Conservation (phyloP, 2,113 vertebrate genomes). For the Drymodes brunneopygia region DNA sequence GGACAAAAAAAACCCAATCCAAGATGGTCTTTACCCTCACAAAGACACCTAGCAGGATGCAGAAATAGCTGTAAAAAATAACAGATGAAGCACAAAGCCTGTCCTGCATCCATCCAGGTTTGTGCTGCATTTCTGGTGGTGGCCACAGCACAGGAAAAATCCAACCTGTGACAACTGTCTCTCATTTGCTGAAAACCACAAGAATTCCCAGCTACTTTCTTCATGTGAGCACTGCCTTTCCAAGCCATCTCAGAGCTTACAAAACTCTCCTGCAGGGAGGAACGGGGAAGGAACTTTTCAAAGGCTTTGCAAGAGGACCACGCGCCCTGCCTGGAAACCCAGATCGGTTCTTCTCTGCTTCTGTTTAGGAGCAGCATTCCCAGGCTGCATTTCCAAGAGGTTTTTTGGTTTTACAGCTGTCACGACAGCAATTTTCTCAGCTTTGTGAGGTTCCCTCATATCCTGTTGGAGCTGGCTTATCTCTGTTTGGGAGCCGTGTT, state of each 20-base stretch:
- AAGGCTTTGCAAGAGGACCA: not conserved
- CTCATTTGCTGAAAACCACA: not conserved
- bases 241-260: not conserved
- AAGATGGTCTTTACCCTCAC: not conserved
- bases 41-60: not conserved
- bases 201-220: not conserved
- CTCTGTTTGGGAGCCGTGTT: constrained; percentile 32
- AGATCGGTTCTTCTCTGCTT: not conserved
- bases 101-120: not conserved
- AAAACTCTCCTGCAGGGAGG: not conserved
- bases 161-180: not conserved
- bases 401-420: constrained; percentile 46
- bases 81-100: not conserved
- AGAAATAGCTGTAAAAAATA: not conserved
- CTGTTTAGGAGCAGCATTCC: not conserved
- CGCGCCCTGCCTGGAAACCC: not conserved
- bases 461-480: constrained; percentile 15
- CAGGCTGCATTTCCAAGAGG: not conserved
- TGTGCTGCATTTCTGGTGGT: not conserved
- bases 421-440: constrained; percentile 40
- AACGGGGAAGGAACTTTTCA: not conserved
- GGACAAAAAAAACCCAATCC: fast-evolving
- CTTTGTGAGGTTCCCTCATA: not conserved
- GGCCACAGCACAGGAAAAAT: not conserved
- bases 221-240: not conserved